Evolutionary conservation across 2,113 vertebrate genomes (phyloP).

Genomic region (Platysteira castanea): DNA sequence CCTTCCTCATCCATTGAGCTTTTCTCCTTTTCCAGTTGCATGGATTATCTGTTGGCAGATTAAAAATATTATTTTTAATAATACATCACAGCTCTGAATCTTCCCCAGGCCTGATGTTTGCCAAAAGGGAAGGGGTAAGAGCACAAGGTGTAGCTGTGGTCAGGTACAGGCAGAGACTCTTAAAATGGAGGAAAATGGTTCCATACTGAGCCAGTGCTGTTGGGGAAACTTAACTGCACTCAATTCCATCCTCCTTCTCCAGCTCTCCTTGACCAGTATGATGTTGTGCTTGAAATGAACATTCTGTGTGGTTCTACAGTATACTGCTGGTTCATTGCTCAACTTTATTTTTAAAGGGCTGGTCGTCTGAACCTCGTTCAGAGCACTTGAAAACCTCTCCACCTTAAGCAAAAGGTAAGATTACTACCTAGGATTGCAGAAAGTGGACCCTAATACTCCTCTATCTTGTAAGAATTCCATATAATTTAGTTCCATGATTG

Average conservation of each 20-base stretch:
- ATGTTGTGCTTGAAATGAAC: neutral
- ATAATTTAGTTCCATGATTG: neutral
- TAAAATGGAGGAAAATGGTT: neutral
- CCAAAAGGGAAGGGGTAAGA: neutral
- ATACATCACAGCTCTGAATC: neutral
- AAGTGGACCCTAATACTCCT: neutral
- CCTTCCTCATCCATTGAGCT: rapidly evolving
- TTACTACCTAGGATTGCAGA: neutral
- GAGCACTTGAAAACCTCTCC: neutral
- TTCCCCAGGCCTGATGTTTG: neutral
- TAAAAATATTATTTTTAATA: neutral
- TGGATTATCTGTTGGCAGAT: neutral
- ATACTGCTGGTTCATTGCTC: neutral
- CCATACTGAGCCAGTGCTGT: neutral
- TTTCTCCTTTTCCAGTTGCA: neutral
- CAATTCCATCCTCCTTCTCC: neutral
- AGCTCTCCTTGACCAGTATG: neutral
- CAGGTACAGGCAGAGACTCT: neutral
- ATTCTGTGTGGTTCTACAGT: neutral
- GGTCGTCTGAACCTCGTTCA: neutral
- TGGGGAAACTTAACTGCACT: neutral
- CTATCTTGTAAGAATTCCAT: neutral
- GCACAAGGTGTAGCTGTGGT: neutral
- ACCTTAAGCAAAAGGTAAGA: neutral
- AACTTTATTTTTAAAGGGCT: neutral